Base-by-base conservation (phyloP, 2,888 invertebrate genomes). In the Cheilosia impressa region DNA sequence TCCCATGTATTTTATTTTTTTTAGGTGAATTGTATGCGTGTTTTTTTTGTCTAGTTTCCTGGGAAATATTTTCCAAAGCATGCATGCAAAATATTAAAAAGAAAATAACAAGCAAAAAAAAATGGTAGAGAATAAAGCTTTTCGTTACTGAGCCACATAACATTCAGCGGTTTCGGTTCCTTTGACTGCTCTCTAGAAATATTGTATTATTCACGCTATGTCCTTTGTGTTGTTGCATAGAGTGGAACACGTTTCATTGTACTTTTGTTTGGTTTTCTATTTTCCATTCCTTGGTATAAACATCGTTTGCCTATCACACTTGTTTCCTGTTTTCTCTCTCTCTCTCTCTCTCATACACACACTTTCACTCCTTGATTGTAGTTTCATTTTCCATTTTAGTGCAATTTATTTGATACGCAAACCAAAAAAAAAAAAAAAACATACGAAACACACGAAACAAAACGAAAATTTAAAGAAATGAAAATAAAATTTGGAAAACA, bases 111-210 rank as follows among this genome's bases (percentile, higher is more conserved):
- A 69, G 43, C 58, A 24, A 76, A 34, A 34, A 34, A 34, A 22
- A 6, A 41, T 31, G 5, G 7, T 47, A 55, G 38, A 76, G 19
- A 62, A 63, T 47, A 47, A 69, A 27, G 62, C 63, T 78, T 78
- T 52, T 55, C 43, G 55, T 57, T 78, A 47, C 52, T 47, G 62
- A 71, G 57, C 78, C 78, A 71, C 69, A 69, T 73, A 53, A 75
- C 79, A 71, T 75, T 45, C 79, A 71, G 75, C 60, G 80, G 84
- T 84, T 84, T 84, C 75, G 84, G 71, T 75, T 79, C 55, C 79
- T 75, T 84, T 84, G 53, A 80, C 80, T 79, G 65, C 41, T 69
- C 31, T 69, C 66, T 55, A 63, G 69, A 65, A 79, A 71, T 60
- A 31, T 53, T 65, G 50, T 66, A 68, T 80, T 80, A 58, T 78